These are phyloP conservation scores for Nothobranchius furzeri DNA, from an alignment of 2,113 vertebrate genomes.

Conservation along the genomic window DNA sequence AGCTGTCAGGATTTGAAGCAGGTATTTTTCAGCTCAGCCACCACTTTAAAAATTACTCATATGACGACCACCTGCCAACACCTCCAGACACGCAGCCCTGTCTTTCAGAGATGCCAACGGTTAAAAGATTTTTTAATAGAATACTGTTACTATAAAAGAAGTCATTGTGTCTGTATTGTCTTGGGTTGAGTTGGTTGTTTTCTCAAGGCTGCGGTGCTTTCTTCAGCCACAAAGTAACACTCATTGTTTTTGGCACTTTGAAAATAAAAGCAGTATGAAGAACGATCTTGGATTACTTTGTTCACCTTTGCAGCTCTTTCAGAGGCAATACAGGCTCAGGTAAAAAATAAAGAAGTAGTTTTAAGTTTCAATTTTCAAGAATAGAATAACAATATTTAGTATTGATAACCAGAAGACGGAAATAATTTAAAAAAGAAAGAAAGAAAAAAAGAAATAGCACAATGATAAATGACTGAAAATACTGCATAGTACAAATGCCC, in stretches of 20 bases:
- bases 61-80: conserved; percentile 39
- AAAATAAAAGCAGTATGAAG: conserved; percentile 66
- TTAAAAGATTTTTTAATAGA: conserved; percentile 71
- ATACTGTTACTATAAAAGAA: conserved; percentile 78
- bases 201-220: conserved; percentile 67
- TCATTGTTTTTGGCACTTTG: conserved; percentile 78
- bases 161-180: conserved; percentile 45
- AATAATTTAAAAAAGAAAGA: conserved; percentile 76
- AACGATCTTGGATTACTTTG: conserved; percentile 48
- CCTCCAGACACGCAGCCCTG: conserved; percentile 64
- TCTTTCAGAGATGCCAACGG: conserved; percentile 72
- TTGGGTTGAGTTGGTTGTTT: conserved; percentile 51
- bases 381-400: conserved; percentile 74
- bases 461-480: conserved; percentile 75
- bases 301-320: conserved; percentile 54
- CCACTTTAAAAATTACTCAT: conserved; percentile 21
- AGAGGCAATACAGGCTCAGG: conserved; percentile 57
- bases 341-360: conserved; percentile 62
- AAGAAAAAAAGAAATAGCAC: conserved; percentile 64
- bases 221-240: conserved; percentile 63
- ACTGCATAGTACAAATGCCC: conserved; percentile 83
- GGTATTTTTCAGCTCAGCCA: conserved; percentile 29
- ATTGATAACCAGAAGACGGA: conserved; percentile 66
- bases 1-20: conserved; percentile 20
- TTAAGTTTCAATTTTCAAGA: conserved; percentile 52